phyloP scores from a whole-genome alignment of 2,797 vertebrate genomes.

The Zenarchopterus dispar region DNA sequence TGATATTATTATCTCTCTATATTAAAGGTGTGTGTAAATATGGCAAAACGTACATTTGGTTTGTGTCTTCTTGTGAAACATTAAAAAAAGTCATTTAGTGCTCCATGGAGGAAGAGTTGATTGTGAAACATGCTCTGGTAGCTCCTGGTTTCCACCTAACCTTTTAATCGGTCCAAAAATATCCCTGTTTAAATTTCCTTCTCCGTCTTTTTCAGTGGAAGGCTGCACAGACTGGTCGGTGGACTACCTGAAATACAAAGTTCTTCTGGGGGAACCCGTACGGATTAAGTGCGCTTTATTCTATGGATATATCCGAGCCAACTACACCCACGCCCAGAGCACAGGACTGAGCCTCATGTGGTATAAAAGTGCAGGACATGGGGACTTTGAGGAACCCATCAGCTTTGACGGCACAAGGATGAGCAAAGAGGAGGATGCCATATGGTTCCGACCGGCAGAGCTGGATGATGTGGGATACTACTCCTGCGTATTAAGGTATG shows the following conservation, averaged over 20 bases:
- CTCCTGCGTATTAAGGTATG: conserved; percentile 90
- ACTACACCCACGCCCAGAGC: conserved; percentile 96
- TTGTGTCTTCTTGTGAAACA: no score
- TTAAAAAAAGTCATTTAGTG: no score
- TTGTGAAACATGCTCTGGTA: no score
- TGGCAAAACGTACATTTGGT: no score
- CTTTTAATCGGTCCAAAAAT: background rate
- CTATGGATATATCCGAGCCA: conserved; percentile 98
- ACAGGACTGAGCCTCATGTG: conserved; percentile 99
- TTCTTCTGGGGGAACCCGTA: conserved; percentile 96
- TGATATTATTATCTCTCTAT: no score
- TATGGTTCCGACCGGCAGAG: conserved; percentile 97
- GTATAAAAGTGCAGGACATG: conserved; percentile 97
- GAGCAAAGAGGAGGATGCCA: conserved; percentile 98
- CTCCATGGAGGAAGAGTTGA: no score
- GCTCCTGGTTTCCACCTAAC: no score
- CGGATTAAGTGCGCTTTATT: conserved; percentile 98
- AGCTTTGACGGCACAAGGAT: conserved; percentile 95
- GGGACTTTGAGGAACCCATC: conserved; percentile 96
- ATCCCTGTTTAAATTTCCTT: conserved; percentile 5
- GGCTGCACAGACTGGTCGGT: conserved; percentile 99
- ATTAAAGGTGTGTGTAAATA: no score
- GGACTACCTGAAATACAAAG: conserved; percentile 98
- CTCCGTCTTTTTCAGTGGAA: conserved; percentile 84
- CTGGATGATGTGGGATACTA: conserved; percentile 94